phyloP scores from a whole-genome alignment of 2,797 vertebrate species.

The Heliangelus exortis region DNA sequence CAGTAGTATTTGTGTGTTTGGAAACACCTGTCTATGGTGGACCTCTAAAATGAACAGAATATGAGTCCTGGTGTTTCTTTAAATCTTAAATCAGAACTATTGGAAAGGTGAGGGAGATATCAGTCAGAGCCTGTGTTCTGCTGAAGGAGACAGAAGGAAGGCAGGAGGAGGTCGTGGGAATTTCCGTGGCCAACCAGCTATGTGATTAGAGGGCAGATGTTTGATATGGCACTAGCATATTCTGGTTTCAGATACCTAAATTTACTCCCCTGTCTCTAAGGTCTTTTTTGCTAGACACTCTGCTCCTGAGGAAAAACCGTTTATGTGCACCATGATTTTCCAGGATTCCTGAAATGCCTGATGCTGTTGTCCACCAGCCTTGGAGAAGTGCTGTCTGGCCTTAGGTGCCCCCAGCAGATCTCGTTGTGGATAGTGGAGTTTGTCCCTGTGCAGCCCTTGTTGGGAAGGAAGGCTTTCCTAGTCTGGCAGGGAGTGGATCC shows the following conservation, averaged over 20 bases:
- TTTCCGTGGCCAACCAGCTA: neutral
- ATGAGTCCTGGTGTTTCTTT: neutral
- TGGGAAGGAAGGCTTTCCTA: neutral
- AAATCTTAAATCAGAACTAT: neutral
- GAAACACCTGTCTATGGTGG: neutral
- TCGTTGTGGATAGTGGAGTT: fast-evolving
- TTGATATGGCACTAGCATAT: neutral
- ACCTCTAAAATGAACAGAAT: neutral
- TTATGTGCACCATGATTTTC: neutral
- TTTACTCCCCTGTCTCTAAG: neutral
- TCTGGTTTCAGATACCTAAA: neutral
- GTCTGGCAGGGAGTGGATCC: neutral
- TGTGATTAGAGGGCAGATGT: neutral
- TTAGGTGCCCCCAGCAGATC: neutral
- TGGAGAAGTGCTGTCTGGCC: neutral
- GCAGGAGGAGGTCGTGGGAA: neutral
- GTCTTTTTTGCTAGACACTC: neutral
- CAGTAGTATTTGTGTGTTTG: neutral
- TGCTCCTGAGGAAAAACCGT: neutral
- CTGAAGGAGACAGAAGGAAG: neutral
- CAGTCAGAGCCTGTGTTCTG: neutral
- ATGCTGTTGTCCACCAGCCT: fast-evolving
- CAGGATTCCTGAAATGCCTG: neutral
- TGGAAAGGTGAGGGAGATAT: neutral
- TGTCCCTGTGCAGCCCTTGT: neutral